Evolutionary conservation across 2,797 vertebrate genomes (phyloP).

Genomic region (Centroberyx gerrardi): DNA sequence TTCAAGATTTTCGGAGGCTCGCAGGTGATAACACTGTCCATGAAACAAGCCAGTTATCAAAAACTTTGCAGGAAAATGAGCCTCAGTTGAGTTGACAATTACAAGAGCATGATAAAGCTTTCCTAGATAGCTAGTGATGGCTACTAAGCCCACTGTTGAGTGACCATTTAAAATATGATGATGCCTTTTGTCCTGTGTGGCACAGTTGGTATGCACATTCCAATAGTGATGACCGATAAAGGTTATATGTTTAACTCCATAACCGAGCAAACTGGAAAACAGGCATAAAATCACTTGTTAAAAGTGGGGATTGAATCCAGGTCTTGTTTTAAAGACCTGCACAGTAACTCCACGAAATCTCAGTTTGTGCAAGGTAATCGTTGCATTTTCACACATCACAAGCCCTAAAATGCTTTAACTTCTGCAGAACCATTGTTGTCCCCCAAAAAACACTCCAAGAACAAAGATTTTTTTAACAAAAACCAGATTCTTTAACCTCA

Average conservation of each 20-base stretch:
- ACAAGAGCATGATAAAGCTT: constrained; percentile 9
- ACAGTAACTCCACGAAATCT: constrained; percentile 6
- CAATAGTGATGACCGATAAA: constrained; percentile 26
- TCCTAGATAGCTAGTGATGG: background rate
- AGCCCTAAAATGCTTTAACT: constrained; percentile 13
- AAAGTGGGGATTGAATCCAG: constrained; percentile 52
- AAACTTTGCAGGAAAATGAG: background rate
- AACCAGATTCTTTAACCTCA: background rate
- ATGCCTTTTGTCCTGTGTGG: constrained; percentile 44
- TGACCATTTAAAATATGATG: constrained; percentile 21
- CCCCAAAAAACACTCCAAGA: background rate
- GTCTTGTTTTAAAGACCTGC: constrained; percentile 25
- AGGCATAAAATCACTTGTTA: constrained; percentile 43
- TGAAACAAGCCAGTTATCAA: background rate
- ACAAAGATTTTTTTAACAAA: no score
- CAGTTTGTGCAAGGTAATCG: background rate
- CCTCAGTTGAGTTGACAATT: constrained; percentile 10
- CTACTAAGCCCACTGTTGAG: background rate
- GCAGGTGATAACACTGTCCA: background rate
- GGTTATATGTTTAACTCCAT: no score
- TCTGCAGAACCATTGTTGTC: background rate
- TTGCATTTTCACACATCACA: background rate
- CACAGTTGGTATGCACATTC: constrained; percentile 44
- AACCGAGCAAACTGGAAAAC: constrained; percentile 52
- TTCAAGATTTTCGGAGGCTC: background rate